Evolutionary conservation across 2,797 vertebrate species (phyloP).

Genomic region (Toxotes lorentzi): DNA sequence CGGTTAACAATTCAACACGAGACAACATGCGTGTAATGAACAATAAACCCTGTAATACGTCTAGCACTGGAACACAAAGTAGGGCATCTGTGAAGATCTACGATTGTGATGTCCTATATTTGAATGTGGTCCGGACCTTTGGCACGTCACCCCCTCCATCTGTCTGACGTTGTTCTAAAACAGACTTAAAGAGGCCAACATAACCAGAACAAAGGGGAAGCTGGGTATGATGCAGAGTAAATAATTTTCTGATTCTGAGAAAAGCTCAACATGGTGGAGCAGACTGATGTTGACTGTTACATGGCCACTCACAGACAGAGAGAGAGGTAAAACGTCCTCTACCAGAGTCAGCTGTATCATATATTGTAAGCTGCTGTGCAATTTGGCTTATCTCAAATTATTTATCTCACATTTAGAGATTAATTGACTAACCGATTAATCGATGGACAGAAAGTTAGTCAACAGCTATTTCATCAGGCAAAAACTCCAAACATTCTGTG

Average conservation of each 20-base stretch:
- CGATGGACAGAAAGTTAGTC: neutral
- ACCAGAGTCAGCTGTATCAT: no score
- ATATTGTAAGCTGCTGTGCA: no score
- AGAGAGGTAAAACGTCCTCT: no score
- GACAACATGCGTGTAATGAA: neutral
- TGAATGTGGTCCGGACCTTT: neutral
- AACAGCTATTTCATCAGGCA: neutral
- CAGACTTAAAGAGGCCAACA: neutral
- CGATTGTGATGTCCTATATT: neutral
- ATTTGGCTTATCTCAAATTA: no score
- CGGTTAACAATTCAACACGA: constrained; percentile 1
- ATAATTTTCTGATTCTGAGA: neutral
- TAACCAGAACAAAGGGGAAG: neutral
- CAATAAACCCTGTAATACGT: neutral
- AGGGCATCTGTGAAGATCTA: neutral
- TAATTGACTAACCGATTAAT: neutral
- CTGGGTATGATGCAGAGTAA: neutral
- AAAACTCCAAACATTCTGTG: no score
- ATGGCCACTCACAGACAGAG: no score
- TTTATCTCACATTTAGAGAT: neutral
- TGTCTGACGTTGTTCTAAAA: neutral
- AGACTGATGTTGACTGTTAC: no score
- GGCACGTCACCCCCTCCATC: neutral
- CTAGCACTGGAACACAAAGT: neutral
- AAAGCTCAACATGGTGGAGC: neutral